phyloP scores from a whole-genome alignment of 2,113 vertebrate genomes.

The Oryzias javanicus region DNA sequence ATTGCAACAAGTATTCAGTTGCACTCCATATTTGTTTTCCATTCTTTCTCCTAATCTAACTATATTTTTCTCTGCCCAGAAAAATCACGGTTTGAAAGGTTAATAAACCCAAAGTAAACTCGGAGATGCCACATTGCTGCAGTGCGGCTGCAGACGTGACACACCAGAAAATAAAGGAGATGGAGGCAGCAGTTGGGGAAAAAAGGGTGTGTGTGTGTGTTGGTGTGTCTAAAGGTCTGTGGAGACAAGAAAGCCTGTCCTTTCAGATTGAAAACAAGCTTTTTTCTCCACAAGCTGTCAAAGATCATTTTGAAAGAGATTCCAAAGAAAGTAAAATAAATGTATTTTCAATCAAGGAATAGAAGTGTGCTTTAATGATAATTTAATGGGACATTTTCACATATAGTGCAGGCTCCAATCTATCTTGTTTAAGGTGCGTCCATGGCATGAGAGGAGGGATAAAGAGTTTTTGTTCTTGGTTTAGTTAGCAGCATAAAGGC shows the following conservation, averaged over 20 bases:
- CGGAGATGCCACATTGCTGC: conserved; percentile 39
- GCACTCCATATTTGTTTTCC: background rate
- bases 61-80: background rate
- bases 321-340: too few relatives aligned
- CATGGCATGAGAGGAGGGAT: too few relatives aligned
- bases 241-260: background rate
- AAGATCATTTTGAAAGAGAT: too few relatives aligned
- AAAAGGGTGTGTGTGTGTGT: background rate
- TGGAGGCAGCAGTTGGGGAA: conserved; percentile 5
- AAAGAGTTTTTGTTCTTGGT: too few relatives aligned
- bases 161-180: conserved; percentile 37
- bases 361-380: too few relatives aligned
- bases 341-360: too few relatives aligned
- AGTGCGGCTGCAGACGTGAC: conserved; percentile 46
- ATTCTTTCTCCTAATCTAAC: background rate
- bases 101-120: conserved; percentile 24
- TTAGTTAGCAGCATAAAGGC: too few relatives aligned
- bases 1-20: too few relatives aligned
- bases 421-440: too few relatives aligned
- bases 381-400: too few relatives aligned
- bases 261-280: background rate
- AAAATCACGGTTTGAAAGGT: conserved; percentile 9
- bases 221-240: background rate
- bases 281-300: too few relatives aligned
- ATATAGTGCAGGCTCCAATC: too few relatives aligned